These are phyloP conservation scores for Polyploca ridens DNA, from an alignment of 2,888 invertebrate genomes.

Conservation along the genomic window DNA sequence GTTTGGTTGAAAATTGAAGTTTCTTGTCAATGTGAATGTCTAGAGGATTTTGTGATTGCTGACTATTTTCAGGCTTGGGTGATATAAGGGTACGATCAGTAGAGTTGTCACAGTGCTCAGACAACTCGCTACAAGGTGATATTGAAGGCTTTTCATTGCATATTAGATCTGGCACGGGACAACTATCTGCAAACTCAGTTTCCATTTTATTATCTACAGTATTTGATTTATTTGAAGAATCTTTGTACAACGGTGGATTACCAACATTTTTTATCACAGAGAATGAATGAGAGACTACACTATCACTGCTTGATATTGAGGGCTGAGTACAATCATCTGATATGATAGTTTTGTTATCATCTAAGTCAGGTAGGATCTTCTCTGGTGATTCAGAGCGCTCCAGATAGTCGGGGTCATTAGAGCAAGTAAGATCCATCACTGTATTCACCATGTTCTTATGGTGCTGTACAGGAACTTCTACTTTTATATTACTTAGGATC, in stretches of 20 bases:
- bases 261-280: constrained; percentile 77
- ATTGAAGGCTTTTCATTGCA: constrained; percentile 82
- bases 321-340: constrained; percentile 55
- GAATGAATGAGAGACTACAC: constrained; percentile 64
- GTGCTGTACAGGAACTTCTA: constrained; percentile 81
- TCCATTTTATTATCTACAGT: constrained; percentile 66
- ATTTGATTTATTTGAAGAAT: constrained; percentile 54
- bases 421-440: constrained; percentile 74
- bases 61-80: constrained; percentile 48
- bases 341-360: constrained; percentile 63
- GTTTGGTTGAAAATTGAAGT: constrained; percentile 46
- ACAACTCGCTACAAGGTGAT: constrained; percentile 79
- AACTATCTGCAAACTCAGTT: constrained; percentile 73
- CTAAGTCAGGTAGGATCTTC: constrained; percentile 73
- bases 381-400: constrained; percentile 61
- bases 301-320: constrained; percentile 56
- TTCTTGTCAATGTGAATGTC: constrained; percentile 45
- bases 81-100: constrained; percentile 58
- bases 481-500: constrained; percentile 81
- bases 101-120: constrained; percentile 75
- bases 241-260: constrained; percentile 64
- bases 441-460: constrained; percentile 76
- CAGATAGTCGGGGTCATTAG: constrained; percentile 63
- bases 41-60: constrained; percentile 32
- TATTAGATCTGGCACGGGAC: constrained; percentile 77